These are phyloP conservation scores for Xiphophorus hellerii DNA, from an alignment of 2,113 vertebrate genomes.

Conservation along the genomic window DNA sequence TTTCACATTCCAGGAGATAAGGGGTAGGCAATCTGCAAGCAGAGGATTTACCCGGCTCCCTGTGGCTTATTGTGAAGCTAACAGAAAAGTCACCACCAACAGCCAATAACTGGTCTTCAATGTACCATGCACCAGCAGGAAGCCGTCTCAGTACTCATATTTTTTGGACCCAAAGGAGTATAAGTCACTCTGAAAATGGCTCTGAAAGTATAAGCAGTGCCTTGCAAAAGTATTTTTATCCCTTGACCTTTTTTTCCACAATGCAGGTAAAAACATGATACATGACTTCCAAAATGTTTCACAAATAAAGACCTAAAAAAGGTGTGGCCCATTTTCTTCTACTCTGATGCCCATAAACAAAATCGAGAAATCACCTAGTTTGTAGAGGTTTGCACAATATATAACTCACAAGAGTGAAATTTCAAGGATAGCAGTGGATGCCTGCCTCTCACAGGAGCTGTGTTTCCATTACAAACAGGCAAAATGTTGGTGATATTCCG, in stretches of 20 bases:
- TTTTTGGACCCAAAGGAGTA: not conserved
- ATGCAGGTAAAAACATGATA: no score
- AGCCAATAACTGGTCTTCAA: constrained; percentile 18
- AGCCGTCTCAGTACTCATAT: constrained; percentile 26
- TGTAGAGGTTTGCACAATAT: no score
- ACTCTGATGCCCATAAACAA: no score
- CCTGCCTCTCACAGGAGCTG: no score
- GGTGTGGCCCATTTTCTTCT: no score
- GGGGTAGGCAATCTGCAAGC: constrained; percentile 72
- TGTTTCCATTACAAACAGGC: no score
- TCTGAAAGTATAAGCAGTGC: constrained; percentile 12
- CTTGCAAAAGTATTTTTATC: not conserved
- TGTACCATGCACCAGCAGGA: constrained; percentile 21
- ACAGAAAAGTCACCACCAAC: constrained; percentile 59
- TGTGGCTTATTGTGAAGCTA: constrained; percentile 60
- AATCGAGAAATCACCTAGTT: no score
- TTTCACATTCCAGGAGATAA: constrained; percentile 79
- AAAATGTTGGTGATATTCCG: no score
- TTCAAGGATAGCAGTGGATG: no score
- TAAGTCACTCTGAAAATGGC: constrained; percentile 24
- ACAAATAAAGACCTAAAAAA: no score
- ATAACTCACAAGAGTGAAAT: no score
- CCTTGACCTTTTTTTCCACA: not conserved
- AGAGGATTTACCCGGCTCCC: constrained; percentile 75
- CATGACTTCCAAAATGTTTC: no score